A percentile compares a stretch with the other conserved stretches of the same genome.
Conservation (phyloP, 2,888 invertebrate genomes). For the Lamellibrachia satsuma region DNA sequence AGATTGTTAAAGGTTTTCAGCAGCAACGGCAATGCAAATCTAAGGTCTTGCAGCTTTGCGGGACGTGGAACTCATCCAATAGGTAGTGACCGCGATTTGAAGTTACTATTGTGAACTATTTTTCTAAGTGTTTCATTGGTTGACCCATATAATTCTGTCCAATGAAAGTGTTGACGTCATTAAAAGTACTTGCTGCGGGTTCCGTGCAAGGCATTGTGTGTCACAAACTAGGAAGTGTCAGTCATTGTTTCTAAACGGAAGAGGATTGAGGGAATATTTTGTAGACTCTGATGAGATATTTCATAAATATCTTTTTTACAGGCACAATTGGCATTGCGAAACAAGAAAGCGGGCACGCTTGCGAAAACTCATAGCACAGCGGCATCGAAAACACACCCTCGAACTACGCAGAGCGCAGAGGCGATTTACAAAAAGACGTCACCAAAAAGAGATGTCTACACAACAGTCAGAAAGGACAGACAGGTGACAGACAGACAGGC, state of each 20-base stretch:
- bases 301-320: not conserved
- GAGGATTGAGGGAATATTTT: not conserved
- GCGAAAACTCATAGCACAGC: not conserved
- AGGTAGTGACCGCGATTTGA: not conserved
- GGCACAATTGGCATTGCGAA: not conserved
- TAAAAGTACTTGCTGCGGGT: not conserved
- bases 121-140: not conserved
- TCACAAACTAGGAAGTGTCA: not conserved
- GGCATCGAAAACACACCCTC: not conserved
- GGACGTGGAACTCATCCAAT: not conserved
- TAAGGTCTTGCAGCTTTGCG: not conserved
- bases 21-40: not conserved
- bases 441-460: not conserved
- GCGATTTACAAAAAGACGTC: not conserved
- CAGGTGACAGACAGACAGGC: not conserved
- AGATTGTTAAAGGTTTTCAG: not conserved
- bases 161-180: not conserved
- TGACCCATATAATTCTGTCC: not conserved
- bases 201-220: not conserved
- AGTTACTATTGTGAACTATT: not conserved
- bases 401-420: not conserved
- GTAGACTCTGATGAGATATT: not conserved
- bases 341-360: not conserved
- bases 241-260: not conserved
- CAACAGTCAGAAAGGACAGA: not conserved